Percentiles rank a stretch among this genome's conserved stretches.
These are phyloP conservation scores for Eudyptes chrysolophus DNA, from an alignment of 2,113 vertebrate genomes.

Conservation along the genomic window DNA sequence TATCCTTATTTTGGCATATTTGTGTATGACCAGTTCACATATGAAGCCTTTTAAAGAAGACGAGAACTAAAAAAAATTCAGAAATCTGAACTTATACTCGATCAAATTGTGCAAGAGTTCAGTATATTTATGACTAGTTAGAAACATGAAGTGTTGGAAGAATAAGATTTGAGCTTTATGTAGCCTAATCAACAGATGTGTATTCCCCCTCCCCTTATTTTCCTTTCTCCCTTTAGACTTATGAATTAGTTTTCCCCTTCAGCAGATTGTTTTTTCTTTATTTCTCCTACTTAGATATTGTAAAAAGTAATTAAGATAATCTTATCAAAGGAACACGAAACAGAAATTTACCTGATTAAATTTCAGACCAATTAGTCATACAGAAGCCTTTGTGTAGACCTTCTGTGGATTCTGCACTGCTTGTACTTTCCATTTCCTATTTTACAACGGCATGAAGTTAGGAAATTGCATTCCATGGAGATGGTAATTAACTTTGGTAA, in stretches of 20 bases:
- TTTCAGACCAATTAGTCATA: slow-evolving; percentile 68
- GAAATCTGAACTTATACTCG: too few relatives aligned
- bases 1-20: background rate
- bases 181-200: slow-evolving; percentile 39
- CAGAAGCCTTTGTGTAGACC: slow-evolving; percentile 53
- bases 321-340: slow-evolving; percentile 66
- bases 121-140: background rate
- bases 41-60: background rate
- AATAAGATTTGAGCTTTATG: background rate
- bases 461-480: slow-evolving; percentile 53
- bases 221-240: background rate
- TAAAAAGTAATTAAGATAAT: slow-evolving; percentile 71
- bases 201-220: slow-evolving; percentile 24
- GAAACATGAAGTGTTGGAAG: background rate
- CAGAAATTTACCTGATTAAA: slow-evolving; percentile 70
- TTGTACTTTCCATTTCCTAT: slow-evolving; percentile 51
- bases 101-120: background rate
- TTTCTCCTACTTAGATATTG: slow-evolving; percentile 35
- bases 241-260: slow-evolving; percentile 42
- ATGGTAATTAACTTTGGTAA: slow-evolving; percentile 64
- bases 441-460: background rate
- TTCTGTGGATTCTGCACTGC: slow-evolving; percentile 44
- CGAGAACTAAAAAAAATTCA: background rate
- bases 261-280: slow-evolving; percentile 49
- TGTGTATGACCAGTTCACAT: background rate